Base-by-base conservation (phyloP, 2,888 invertebrate genomes). In the Marronus borbonicus region DNA sequence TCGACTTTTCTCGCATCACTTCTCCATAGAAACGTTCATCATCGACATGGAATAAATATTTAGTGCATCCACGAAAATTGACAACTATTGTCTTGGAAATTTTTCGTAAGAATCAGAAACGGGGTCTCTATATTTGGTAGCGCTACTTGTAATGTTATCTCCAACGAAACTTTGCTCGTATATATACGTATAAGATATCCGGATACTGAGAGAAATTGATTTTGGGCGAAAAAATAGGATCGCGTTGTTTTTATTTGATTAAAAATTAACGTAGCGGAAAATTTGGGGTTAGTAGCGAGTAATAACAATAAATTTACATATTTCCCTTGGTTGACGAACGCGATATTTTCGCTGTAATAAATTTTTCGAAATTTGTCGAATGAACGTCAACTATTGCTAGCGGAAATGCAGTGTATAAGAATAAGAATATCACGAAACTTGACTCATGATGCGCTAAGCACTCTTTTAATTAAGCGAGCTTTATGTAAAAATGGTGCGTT, bases 301-400 rank as follows among this genome's bases (percentile, higher is more conserved):
- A 76, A 76, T 76, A 76, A 68, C 76, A 68, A 76, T 76, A 76
- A 76, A 76, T 76, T 76, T 76, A 76, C 76, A 76, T 76, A 76
- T 76, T 76, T 76, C 50, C 55, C 55, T 58, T 72, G 58, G 58
- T 58, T 72, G 58, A 72, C 60, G 72, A 72, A 58, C 17, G 58
- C 72, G 70, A 55, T 58, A 70, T 70, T 70, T 70, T 44, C 44
- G 49, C 44, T 4, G 28, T 39, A 28, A 74, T 74, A 74, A 74
- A 74, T 74, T 60, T 17, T 36, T 60, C 49, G 60, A 20, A 58
- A 60, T 44, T 44, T 44, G 44, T 60, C 55, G 60, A 24, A 74
- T 20, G 44, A 44, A 60, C n/a, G 44, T 60, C 72, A 60, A 60
- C n/a, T 74, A 20, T 60, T 74, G 14, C 44, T 39, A 39, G 50